Evolutionary conservation across 2,113 vertebrate genomes (phyloP), one percentile per base, ranked within the genome.

Genomic region (Alosa alosa): DNA sequence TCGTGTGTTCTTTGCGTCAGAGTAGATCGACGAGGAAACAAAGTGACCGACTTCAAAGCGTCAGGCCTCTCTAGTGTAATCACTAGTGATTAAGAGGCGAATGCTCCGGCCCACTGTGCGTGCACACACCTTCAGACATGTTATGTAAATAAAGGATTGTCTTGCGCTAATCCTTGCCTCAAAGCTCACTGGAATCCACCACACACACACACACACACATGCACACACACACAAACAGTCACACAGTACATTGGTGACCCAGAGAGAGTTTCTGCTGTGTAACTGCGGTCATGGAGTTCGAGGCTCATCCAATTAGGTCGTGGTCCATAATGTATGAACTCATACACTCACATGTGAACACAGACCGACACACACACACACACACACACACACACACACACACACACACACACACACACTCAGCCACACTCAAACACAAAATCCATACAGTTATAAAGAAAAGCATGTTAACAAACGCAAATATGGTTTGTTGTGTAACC

Each of bases 301-400:
- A 86, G 55, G 41, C 83, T 64, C 45, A 86, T 87, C 83, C 81
- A 88, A 88, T 10, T 88, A 86, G 87, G 89, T 88, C 84, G 85
- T 50, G 87, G 78, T 84, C 81, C 44, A 82, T 87, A 90, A 88
- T 87, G 87, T 84, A 86, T 39, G 60, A 22, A 75, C 60, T 82
- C 72, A 72, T 41, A 85, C 18, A 49, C 82, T 22, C 84, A 57
- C 68, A 82, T 81, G 50, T 47, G 64, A 60, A 81, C 85, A 72
- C 45, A 50, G 45, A 41, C 36, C 83, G 1, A 31, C 52, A 82
- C n/a, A 36, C 50, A 82, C 72, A 81, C 41, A 64, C 81, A 84
- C 55, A 75, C 60, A 85, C 36, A 81, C 17, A 18, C 25, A 75
- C 25, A 86, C 83, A 84, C 84, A 86, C 18, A 87, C 81, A 86